These are phyloP conservation scores for Musca vetustissima DNA, from an alignment of 1,140 invertebrate genomes.

Conservation along the genomic window DNA sequence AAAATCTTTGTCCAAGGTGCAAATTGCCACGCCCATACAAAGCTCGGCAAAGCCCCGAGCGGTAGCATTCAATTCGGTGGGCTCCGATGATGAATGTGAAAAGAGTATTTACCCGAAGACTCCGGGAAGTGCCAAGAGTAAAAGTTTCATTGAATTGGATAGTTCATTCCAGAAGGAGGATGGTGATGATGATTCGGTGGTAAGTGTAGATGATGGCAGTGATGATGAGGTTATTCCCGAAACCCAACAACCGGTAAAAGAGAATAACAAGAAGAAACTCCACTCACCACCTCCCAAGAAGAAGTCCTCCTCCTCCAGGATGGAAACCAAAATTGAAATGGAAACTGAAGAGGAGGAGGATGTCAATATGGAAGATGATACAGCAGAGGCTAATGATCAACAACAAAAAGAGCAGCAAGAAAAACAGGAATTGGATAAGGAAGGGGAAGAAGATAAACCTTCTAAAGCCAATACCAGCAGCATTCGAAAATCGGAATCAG, in stretches of 20 bases:
- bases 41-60: background rate
- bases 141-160: slow-evolving; percentile 19
- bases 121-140: slow-evolving; percentile 29
- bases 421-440: too few relatives aligned
- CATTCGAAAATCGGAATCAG: too few relatives aligned
- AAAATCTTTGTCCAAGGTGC: too few relatives aligned
- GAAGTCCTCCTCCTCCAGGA: background rate
- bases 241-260: background rate
- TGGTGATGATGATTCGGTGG: background rate
- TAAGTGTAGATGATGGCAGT: slow-evolving; percentile 10
- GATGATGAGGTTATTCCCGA: background rate
- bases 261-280: background rate
- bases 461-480: background rate
- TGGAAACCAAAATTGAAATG: background rate
- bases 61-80: slow-evolving; percentile 31
- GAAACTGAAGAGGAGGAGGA: background rate
- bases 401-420: background rate
- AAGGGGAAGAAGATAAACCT: background rate
- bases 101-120: slow-evolving; percentile 43
- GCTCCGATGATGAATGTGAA: background rate
- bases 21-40: too few relatives aligned
- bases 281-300: background rate
- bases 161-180: background rate
- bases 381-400: too few relatives aligned
- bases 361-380: slow-evolving; percentile 2